Evolutionary conservation across 2,888 invertebrate genomes (phyloP).

Genomic region (Sussaba pulchella): DNA sequence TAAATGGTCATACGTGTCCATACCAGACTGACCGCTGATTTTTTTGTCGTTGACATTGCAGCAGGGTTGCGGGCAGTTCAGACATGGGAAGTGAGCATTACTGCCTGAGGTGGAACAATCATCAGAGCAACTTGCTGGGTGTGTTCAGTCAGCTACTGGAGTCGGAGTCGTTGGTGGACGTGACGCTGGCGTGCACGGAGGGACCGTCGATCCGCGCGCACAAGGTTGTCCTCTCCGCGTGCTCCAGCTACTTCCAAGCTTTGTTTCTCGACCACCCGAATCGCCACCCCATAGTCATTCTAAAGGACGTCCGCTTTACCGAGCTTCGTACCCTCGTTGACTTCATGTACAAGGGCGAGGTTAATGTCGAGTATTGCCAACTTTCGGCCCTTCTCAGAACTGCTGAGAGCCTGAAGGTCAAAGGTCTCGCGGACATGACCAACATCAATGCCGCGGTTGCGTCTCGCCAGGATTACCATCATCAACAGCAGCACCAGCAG

Average conservation of each 20-base stretch:
- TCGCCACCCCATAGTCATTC: conserved; percentile 96
- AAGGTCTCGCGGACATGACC: conserved; percentile 97
- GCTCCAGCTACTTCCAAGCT: conserved; percentile 97
- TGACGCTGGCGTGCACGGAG: conserved; percentile 98
- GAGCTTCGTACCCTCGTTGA: conserved; percentile 96
- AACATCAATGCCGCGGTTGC: conserved; percentile 89
- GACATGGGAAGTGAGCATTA: conserved; percentile 99
- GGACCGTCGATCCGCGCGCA: conserved; percentile 98
- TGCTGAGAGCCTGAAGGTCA: conserved; percentile 96
- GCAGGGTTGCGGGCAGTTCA: conserved; percentile 92
- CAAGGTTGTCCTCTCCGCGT: conserved; percentile 97
- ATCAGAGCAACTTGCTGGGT: conserved; percentile 98
- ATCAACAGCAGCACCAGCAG: conserved; percentile 85
- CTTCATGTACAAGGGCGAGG: conserved; percentile 98
- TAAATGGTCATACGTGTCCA: too few relatives aligned
- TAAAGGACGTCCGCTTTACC: conserved; percentile 96
- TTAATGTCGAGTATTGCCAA: conserved; percentile 97
- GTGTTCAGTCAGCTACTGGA: conserved; percentile 98
- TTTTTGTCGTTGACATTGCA: conserved; percentile 67
- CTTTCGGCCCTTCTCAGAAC: conserved; percentile 95
- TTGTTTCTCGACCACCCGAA: conserved; percentile 97
- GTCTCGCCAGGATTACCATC: conserved; percentile 82
- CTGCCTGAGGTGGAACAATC: conserved; percentile 99
- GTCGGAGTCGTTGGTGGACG: conserved; percentile 98
- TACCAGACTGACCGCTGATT: too few relatives aligned